Percentiles rank a stretch among this genome's conserved stretches.
phyloP scores from a whole-genome alignment of 1,140 invertebrate genomes.

The Drosophila willistoni region DNA sequence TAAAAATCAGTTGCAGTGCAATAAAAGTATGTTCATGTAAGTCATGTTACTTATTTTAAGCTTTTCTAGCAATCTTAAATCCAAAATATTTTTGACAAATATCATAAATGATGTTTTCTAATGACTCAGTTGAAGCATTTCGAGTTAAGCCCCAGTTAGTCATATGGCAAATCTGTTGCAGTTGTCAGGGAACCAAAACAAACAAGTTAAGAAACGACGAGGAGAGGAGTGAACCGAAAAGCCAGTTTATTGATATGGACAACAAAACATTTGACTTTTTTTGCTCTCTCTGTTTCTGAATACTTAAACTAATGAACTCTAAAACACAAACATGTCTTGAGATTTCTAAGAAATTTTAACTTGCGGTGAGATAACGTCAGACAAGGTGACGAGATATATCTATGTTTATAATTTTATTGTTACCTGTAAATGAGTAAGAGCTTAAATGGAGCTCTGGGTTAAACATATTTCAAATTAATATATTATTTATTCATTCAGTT shows the following conservation, averaged over 20 bases:
- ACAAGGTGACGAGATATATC: background rate
- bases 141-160: constrained; percentile 17
- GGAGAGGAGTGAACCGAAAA: background rate
- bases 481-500: background rate
- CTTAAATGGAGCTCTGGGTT: too few relatives aligned
- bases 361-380: constrained; percentile 18
- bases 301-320: constrained; percentile 58
- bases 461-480: too few relatives aligned
- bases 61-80: background rate
- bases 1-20: constrained; percentile 10
- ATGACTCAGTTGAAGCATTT: constrained; percentile 2
- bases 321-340: constrained; percentile 37
- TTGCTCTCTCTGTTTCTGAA: constrained; percentile 1
- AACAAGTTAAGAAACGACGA: constrained; percentile 14
- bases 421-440: background rate
- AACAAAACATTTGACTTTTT: constrained; percentile 22
- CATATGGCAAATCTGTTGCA: constrained; percentile 30
- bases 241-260: constrained; percentile 64
- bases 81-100: background rate
- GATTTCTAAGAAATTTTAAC: constrained; percentile 58
- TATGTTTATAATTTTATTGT: background rate
- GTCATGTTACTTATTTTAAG: background rate
- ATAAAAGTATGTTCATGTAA: background rate
- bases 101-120: constrained; percentile 14
- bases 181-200: constrained; percentile 14